Base-by-base conservation (phyloP, 2,113 vertebrate genomes). In the Pygoscelis antarcticus region DNA sequence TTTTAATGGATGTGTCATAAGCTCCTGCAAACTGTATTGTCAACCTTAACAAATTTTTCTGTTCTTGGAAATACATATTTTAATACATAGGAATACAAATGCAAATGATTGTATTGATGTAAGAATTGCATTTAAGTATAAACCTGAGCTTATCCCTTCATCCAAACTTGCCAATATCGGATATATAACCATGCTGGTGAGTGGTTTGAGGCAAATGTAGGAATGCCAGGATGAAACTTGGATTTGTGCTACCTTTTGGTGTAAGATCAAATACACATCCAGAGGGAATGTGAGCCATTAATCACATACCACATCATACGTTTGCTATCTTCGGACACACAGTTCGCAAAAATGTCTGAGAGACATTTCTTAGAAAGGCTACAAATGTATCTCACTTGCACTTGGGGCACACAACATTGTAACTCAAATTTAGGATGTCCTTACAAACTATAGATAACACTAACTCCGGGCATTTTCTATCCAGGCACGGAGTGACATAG, bases 291-390 rank as follows among this genome's bases (percentile, higher is more conserved):
- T 11, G 16, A 85, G 52, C 38, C 40, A 42, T 42, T 42, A 42
- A 42, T 42, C 42, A 42, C 42, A 42, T 42, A 42, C 42, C 42
- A 5, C 0, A 0, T 58, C 21, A 4, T 27, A 13, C 9, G 3
- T 26, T 27, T 40, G 40, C 6, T 38, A 46, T 5, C 11, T 46
- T 22, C 25, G 23, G n/a, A 40, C 23, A 58, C 27, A 38, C 10
- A 34, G 34, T 25, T 66, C 46, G 44, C 64, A 8, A 49, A 89
- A 84, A 36, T 15, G 5, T 16, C 34, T 4, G 16, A 68, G 29
- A 57, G 4, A 32, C 10, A 40, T 47, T 72, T 88, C 62, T 16
- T 30, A 52, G 13, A 34, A 57, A 57, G 8, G 27, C n/a, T 17
- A 27, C 46, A 23, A 20, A 22, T 21, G 34, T 18, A 27, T 13